Evolutionary conservation across 2,888 invertebrate species (phyloP), one percentile per base, ranked within the genome.

Genomic region (Sarcophaga variegata): DNA sequence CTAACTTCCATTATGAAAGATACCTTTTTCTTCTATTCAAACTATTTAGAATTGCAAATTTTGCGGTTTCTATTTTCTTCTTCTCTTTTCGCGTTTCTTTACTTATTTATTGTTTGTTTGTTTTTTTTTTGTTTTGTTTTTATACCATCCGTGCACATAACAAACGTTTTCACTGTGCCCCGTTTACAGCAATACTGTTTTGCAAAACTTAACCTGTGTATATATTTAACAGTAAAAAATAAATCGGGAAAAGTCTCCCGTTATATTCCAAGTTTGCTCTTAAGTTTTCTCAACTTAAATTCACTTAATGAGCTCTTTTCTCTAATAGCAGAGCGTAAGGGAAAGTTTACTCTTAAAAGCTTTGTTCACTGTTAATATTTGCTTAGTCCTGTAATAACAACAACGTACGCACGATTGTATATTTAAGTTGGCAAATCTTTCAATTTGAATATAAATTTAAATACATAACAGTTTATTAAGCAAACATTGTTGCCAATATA

Each of bases 151-250:
- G 84, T 66, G 62, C 59, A 27, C 20, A 3, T 63, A 69, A 47
- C 11, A 74, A 67, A 76, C 72, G 87, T 82, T 82, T 69, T 59
- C 69, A 76, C 79, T 69, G 72, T 82, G 76, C 67, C 71, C 75
- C 84, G 81, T 87, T 79, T 87, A 76, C 87, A 79, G 84, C 87
- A 84, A 80, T 82, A 87, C 87, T 87, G 79, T 67, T 66, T 78
- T 59, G 37, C 27, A 79, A 84, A 79, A 81, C 82, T 76, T 72
- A 74, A 83, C 62, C 54, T 12, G 27, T 76, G 14, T 54, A 5
- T 47, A 27, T 67, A 47, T 67, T 27, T 66, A 75, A 77, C 64
- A 74, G 72, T 70, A 70, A 79, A 69, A 62, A 67, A 12, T 17
- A 59, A 59, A 71, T 14, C 12, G 54, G 54, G 12, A 64, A 74